Base-by-base conservation (phyloP, 2,888 invertebrate species). In the Chrysolina haemoptera region DNA sequence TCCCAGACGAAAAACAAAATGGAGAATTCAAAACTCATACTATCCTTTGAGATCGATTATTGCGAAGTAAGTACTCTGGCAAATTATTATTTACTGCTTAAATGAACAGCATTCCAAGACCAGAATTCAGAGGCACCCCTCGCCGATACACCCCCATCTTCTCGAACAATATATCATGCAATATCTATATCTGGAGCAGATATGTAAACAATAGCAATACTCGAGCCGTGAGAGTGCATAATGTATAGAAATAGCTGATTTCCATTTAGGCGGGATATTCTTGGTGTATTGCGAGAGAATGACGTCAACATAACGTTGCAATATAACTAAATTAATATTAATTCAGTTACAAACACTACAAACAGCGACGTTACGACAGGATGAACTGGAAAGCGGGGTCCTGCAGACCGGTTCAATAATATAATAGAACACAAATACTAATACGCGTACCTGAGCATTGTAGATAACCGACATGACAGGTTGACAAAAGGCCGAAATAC, bases 321-420 rank as follows among this genome's bases (percentile, higher is more conserved):
- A 78, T 81, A 78, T 80, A 81, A 80, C 81, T 76, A 80, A 82
- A 82, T 82, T 82, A 81, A 82, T 82, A 82, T 81, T 82, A 80
- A 82, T 78, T 75, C 79, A 73, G 76, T 76, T 76, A 77, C 77
- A 79, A 78, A 63, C 65, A 62, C 75, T 76, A 77, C 77, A 79
- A 78, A 63, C 65, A 62, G 62, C 35, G 20, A 46, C 66, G 48
- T 48, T 48, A 62, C 20, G 9, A 20, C 48, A 62, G 63, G 18
- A 46, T 69, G 63, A 20, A 22, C 68, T 3, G 35, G n/a, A 40
- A 62, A 62, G 46, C 64, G 66, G 62, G 70, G 71, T 70, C 70
- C 75, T 76, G 72, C 76, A 70, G 71, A 65, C 75, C 70, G 64
- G 73, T 73, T 78, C 74, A 80, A 78, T 78, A 77, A 80, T 80